Evolutionary conservation across 2,113 vertebrate species (phyloP).

Genomic region (Perccottus glenii): DNA sequence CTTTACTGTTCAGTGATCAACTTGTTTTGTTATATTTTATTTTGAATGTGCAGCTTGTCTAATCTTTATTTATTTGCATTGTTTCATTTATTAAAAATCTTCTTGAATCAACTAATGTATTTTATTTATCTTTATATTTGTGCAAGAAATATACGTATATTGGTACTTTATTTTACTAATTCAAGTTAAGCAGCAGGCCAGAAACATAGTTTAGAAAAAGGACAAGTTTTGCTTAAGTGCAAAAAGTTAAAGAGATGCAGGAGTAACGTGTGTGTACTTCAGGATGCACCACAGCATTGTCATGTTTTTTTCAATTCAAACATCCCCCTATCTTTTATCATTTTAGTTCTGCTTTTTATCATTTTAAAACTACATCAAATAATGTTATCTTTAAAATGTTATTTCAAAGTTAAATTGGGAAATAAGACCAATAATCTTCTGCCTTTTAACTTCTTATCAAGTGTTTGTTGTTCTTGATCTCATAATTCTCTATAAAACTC

Average conservation of each 20-base stretch:
- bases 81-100: conserved; percentile 76
- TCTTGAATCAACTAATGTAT: conserved; percentile 46
- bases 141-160: neutral
- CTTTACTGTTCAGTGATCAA: conserved; percentile 65
- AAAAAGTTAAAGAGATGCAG: too few relatives aligned
- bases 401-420: too few relatives aligned
- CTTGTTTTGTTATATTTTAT: conserved; percentile 68
- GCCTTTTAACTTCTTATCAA: too few relatives aligned
- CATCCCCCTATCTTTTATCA: too few relatives aligned
- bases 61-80: conserved; percentile 79
- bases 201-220: conserved; percentile 5
- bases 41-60: conserved; percentile 76
- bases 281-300: conserved; percentile 48
- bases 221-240: too few relatives aligned
- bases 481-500: neutral
- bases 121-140: neutral
- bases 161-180: neutral
- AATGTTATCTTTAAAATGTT: too few relatives aligned
- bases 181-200: conserved; percentile 11
- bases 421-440: too few relatives aligned
- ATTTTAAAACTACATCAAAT: too few relatives aligned
- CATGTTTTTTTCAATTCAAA: conserved; percentile 24
- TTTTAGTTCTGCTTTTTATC: too few relatives aligned
- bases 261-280: conserved; percentile 13
- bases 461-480: neutral